Base-by-base conservation (phyloP, 2,797 vertebrate genomes). In the Macropodus opercularis region DNA sequence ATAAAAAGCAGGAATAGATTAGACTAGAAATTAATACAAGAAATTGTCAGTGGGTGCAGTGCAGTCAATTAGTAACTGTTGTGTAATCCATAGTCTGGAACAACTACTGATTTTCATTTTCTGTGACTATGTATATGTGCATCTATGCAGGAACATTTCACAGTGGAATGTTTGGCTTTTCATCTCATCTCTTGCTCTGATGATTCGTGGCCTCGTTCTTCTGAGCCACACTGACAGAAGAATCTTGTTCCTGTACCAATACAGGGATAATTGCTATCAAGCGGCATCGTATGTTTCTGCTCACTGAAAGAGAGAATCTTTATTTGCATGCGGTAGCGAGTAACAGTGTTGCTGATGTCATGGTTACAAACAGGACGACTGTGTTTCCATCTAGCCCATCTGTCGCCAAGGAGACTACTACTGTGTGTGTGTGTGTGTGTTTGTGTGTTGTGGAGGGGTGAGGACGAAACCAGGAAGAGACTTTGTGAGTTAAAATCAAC, bases 331-430 rank as follows among this genome's bases (percentile, higher is more conserved):
- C 70, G 69, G 69, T 51, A 63, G 47, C 53, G 68, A 61, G 56
- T 58, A 69, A 69, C 48, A 63, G 52, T 42, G 58, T 69, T 61
- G 73, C 75, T 79, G 82, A 84, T 82, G 79, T 85, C 72, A 87
- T 70, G 57, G 74, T 82, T 83, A 69, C 75, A 72, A 82, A 83
- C 78, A 84, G 72, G 77, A 80, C 77, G 83, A 82, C 77, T 73
- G 64, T 72, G 77, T 72, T 78, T 78, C 63, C 72, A 74, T 79
- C 69, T 9, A 65, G 69, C 56, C 86, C 84, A 84, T 85, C 87
- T 87, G 84, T 83, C 80, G 77, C 69, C 38, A 40, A 56, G 56
- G 47, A 63, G 77, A 75, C 67, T 47, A 61, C 80, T 50, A 56
- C 61, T 47, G 51, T 50, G 51, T 52, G 14, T 63, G 38, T 41